Evolutionary conservation across 2,888 invertebrate genomes (phyloP), one percentile per base, ranked within the genome.

Genomic region (Euphydryas editha): DNA sequence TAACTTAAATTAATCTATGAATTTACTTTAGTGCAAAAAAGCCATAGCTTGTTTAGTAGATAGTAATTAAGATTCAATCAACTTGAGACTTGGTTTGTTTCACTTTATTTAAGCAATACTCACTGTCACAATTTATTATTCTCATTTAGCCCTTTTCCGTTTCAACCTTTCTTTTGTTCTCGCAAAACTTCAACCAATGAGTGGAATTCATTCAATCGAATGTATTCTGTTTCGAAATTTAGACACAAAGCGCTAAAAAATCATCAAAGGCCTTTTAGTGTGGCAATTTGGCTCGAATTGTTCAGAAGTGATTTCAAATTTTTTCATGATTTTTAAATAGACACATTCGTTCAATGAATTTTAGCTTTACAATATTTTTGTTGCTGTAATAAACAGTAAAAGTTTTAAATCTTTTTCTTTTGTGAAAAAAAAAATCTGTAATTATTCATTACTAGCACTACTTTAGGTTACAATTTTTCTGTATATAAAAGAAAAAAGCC

Each of bases 151-250:
- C 37, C 47, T 65, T 67, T 68, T 51, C 63, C 61, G 59, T 59
- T 68, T 47, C 58, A 56, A 44, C 60, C 44, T 59, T 55, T 24
- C 58, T 60, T 71, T 73, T 71, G 62, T 68, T 71, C 59, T 54
- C 58, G 63, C 39, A 55, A 59, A 65, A 69, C 68, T 61, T 65
- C 63, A 39, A 20, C 68, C 66, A 68, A 72, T 71, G 62, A 69
- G 62, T 36, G 55, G 66, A 72, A 72, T 71, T 69, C 55, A 63
- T 71, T 69, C 64, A 71, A 69, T 62, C 61, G 62, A 61, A 65
- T 73, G 72, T 74, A 75, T 73, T 78, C 75, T 72, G 75, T 47
- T 42, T 42, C 30, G 61, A 62, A 67, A 69, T 65, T 69, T 69
- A 59, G 60, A 64, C 63, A 69, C 67, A 55, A 61, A 64, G 61